Evolutionary conservation across 2,113 vertebrate genomes (phyloP).

Genomic region (Upupa epops): DNA sequence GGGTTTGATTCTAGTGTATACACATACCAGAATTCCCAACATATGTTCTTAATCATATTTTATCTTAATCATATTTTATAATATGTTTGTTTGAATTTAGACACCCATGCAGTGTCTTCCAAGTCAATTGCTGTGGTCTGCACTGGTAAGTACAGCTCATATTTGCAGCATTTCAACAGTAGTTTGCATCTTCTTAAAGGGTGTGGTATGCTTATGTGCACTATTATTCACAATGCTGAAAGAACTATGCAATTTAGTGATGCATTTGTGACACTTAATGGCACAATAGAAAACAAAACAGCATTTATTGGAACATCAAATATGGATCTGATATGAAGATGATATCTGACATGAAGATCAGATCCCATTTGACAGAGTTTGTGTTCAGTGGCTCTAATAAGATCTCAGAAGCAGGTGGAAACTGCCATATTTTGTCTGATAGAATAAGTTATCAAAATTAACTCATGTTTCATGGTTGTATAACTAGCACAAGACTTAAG

Average conservation of each 20-base stretch:
- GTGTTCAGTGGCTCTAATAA: neutral
- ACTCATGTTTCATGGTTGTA: neutral
- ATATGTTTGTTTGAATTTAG: slow-evolving; percentile 58
- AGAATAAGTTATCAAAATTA: neutral
- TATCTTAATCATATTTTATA: fast-evolving
- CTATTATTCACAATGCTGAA: neutral
- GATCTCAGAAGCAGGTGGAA: neutral
- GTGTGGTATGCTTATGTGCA: neutral
- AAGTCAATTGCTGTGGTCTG: slow-evolving; percentile 79
- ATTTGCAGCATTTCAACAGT: neutral
- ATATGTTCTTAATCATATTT: neutral
- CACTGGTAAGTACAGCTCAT: slow-evolving; percentile 71
- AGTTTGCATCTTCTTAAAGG: neutral
- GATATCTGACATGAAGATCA: too few species aligned
- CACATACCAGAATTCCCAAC: neutral
- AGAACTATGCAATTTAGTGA: neutral
- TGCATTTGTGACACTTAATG: neutral
- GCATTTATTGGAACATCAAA: neutral
- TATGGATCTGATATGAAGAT: neutral
- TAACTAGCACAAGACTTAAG: neutral
- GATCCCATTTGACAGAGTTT: neutral
- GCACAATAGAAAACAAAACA: neutral
- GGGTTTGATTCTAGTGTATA: neutral
- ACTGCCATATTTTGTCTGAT: neutral
- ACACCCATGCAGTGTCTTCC: slow-evolving; percentile 73